These are phyloP conservation scores for Lineus longissimus DNA, from an alignment of 1,140 invertebrate genomes.

Conservation along the genomic window DNA sequence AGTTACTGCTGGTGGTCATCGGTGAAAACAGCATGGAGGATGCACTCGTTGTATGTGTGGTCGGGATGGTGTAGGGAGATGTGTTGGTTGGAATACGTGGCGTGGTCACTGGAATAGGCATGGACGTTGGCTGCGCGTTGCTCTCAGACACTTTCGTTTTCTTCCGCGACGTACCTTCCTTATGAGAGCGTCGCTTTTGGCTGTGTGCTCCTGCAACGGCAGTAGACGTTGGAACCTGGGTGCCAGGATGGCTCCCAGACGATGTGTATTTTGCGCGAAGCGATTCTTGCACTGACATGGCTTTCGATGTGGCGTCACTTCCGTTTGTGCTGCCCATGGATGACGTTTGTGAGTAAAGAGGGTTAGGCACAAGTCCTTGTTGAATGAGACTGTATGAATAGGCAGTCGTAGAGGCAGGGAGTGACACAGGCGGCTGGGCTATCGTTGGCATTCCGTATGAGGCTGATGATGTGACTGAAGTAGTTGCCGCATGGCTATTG, in stretches of 20 bases:
- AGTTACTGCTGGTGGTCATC: too few species aligned
- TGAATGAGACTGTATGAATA: constrained; percentile 49
- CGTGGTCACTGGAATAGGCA: constrained; percentile 63
- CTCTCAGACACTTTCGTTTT: constrained; percentile 21
- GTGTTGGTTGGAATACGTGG: constrained; percentile 57
- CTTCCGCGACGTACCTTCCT: background rate
- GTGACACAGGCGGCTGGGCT: constrained; percentile 41
- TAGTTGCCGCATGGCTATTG: background rate
- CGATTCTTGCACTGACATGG: background rate
- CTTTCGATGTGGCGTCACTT: background rate
- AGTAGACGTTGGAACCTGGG: background rate
- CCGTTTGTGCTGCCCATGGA: background rate
- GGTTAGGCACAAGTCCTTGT: constrained; percentile 55
- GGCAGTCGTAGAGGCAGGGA: constrained; percentile 31
- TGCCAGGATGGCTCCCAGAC: too few species aligned
- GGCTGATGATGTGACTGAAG: constrained; percentile 4
- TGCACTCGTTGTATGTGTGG: background rate
- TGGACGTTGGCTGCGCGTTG: constrained; percentile 55
- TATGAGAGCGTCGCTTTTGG: background rate
- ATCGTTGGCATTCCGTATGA: constrained; percentile 21
- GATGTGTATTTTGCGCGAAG: too few species aligned
- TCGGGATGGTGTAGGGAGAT: constrained; percentile 57
- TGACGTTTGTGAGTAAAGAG: constrained; percentile 45
- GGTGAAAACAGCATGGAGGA: too few species aligned
- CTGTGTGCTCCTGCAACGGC: background rate